phyloP scores from a whole-genome alignment of 2,797 vertebrate species.

The Gymnoscopelus microlampas region DNA sequence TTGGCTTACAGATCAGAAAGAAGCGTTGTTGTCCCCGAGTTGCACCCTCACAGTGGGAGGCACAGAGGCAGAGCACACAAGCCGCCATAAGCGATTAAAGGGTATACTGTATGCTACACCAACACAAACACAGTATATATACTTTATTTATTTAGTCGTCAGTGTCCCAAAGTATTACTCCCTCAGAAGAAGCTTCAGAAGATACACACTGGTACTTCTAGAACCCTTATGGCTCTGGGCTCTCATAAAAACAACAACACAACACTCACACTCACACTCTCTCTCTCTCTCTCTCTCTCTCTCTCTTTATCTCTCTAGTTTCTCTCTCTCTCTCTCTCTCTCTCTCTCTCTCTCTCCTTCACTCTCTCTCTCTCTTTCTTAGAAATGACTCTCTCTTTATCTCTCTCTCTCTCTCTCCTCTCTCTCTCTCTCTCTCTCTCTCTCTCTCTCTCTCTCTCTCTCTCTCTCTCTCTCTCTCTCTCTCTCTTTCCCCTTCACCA shows the following conservation, averaged over 20 bases:
- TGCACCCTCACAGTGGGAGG: too few relatives aligned
- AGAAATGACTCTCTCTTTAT: too few relatives aligned
- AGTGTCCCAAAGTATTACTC: slow-evolving; percentile 42
- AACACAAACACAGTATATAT: too few relatives aligned
- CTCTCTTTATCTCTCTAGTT: too few relatives aligned
- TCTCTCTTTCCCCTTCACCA: neutral
- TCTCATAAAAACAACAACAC: neutral
- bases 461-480: too few relatives aligned
- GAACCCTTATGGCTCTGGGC: slow-evolving; percentile 28
- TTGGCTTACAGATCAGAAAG: slow-evolving; percentile 22
- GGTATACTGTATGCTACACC: too few relatives aligned
- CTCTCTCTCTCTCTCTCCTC: too few relatives aligned
- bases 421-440: too few relatives aligned
- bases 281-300: neutral
- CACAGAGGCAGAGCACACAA: neutral
- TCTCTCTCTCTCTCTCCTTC: too few relatives aligned
- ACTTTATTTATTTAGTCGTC: neutral
- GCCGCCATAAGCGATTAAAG: neutral
- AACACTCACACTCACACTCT: too few relatives aligned
- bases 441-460: too few relatives aligned
- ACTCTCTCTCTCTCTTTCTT: too few relatives aligned
- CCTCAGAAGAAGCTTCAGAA: slow-evolving; percentile 44
- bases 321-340: neutral
- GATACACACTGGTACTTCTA: slow-evolving; percentile 45
- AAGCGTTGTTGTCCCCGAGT: neutral